phyloP scores from a whole-genome alignment of 2,888 invertebrate species.

The Pharmacophagus antenor region DNA sequence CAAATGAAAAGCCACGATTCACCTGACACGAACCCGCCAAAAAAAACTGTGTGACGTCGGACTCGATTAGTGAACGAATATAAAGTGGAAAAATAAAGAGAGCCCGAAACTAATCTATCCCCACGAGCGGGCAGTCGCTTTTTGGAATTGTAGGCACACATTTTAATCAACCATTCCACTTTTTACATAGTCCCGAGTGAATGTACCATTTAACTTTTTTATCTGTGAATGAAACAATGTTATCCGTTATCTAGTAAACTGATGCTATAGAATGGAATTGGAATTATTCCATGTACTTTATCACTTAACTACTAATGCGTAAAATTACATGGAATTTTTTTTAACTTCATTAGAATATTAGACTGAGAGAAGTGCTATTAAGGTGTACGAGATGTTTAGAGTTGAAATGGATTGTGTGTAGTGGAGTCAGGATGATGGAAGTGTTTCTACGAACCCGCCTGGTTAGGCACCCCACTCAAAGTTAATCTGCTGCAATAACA shows the following conservation, averaged over 20 bases:
- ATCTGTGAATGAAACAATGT: constrained; percentile 22
- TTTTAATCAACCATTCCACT: constrained; percentile 75
- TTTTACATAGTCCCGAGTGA: constrained; percentile 49
- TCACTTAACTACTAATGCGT: too few relatives aligned
- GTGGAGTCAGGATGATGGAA: too few relatives aligned
- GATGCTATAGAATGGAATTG: constrained; percentile 1
- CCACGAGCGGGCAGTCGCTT: constrained; percentile 53
- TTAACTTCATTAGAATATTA: too few relatives aligned
- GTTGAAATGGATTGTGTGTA: too few relatives aligned
- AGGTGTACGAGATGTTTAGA: too few relatives aligned
- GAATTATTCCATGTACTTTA: constrained; percentile 1
- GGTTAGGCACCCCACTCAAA: too few relatives aligned
- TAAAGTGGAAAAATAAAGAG: constrained; percentile 31
- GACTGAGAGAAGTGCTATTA: too few relatives aligned
- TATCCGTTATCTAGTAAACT: constrained; percentile 13
- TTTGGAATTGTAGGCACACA: constrained; percentile 52
- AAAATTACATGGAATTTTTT: too few relatives aligned
- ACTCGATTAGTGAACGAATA: constrained; percentile 30
- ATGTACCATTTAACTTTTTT: constrained; percentile 22
- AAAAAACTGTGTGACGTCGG: constrained; percentile 28
- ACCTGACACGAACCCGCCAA: constrained; percentile 26
- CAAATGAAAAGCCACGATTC: constrained; percentile 21
- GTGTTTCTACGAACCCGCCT: too few relatives aligned
- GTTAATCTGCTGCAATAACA: too few relatives aligned
- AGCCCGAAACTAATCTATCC: constrained; percentile 60